Evolutionary conservation across 1,140 invertebrate species (phyloP), one percentile per base, ranked within the genome.

Genomic region (Chironomus striatipennis): DNA sequence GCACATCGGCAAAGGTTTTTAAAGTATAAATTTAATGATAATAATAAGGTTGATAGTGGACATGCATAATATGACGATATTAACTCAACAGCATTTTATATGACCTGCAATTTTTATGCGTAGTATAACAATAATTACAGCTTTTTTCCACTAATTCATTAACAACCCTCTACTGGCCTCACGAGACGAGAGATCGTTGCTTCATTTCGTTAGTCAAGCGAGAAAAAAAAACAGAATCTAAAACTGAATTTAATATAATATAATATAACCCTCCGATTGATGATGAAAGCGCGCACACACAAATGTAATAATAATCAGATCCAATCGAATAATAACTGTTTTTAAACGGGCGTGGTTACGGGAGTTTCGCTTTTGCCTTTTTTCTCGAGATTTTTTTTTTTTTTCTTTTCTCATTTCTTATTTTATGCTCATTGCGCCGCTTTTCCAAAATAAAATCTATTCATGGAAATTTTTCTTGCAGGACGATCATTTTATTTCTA

Each of bases 241-340:
- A 57, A 57, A 57, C 24, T 34, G 24, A 34, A 34, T 34, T 34
- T 34, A 34, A 34, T 34, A 34, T 34, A 34, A 34, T 15, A 57
- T 57, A 57, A 57, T n/a, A 57, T 15, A 57, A 57, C 47, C 47
- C 47, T 57, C 43, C 43, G 43, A 47, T 47, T 47, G 64, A 67
- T 67, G 65, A 70, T 21, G 65, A 70, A 70, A 70, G 65, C 65
- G 65, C 65, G 65, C 65, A 70, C 65, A 70, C 65, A 70, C 65
- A 18, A 70, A 70, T 70, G 65, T 70, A 70, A 21, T 21, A 70
- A 70, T 70, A 70, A 70, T 70, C 65, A 70, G 65, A 70, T 70
- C 65, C 65, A 70, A 70, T 70, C 65, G 20, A 70, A 70, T 70
- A 70, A 70, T 20, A 20, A 70, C 65, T 70, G 20, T 70, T 70